Conservation (phyloP, 2,888 invertebrate species). For the Myathropa florea region DNA sequence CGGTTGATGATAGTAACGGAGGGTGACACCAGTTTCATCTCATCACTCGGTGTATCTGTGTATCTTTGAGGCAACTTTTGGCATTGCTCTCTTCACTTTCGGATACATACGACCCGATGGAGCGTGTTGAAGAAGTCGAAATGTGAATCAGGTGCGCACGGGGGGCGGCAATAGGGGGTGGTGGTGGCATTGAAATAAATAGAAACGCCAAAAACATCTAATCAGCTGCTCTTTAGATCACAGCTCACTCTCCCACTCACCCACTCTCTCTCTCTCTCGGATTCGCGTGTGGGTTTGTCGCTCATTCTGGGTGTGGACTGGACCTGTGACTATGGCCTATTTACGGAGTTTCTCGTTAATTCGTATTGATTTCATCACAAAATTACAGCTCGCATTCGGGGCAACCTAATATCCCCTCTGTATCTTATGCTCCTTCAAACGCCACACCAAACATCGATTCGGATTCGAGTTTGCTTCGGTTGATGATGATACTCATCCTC, state of each 20-base stretch:
- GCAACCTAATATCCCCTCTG: not conserved
- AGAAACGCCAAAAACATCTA: conserved; percentile 44
- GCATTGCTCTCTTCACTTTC: not conserved
- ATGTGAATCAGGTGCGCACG: not conserved
- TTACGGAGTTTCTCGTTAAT: not conserved
- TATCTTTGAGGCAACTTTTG: no score
- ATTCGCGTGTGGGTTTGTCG: not conserved
- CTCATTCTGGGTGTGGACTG: not conserved
- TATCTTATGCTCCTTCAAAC: not conserved
- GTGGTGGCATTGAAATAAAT: not conserved
- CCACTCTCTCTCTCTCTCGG: not conserved
- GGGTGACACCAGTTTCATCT: conserved; percentile 16
- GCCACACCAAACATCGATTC: no score
- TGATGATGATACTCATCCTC: no score
- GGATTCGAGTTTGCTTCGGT: no score
- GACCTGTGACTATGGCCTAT: not conserved
- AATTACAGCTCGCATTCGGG: no score
- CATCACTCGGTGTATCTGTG: not conserved
- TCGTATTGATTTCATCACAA: not conserved
- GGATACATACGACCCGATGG: not conserved
- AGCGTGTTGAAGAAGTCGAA: not conserved
- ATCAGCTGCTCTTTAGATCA: conserved; percentile 31
- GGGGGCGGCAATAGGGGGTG: not conserved
- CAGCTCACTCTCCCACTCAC: not conserved
- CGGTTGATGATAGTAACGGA: not conserved